Evolutionary conservation across 1,140 invertebrate species (phyloP).

Genomic region (Myzus persicae): DNA sequence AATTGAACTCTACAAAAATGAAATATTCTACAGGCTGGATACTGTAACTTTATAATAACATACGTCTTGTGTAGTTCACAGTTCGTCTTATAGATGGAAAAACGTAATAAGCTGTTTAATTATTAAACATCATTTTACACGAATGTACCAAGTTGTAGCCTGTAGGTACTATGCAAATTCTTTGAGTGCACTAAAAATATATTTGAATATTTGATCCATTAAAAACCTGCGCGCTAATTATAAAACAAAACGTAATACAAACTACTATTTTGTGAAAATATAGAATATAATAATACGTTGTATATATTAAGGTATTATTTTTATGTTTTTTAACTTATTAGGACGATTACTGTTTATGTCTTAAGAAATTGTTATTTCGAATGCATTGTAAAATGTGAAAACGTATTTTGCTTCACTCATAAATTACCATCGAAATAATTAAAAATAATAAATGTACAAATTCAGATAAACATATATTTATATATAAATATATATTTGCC

Average conservation of each 20-base stretch:
- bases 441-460: background rate
- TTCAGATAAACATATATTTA: background rate
- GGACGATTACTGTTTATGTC: background rate
- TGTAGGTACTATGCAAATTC: background rate
- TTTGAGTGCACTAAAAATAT: background rate
- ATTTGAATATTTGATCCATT: background rate
- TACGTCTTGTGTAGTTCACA: background rate
- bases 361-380: background rate
- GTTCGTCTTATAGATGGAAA: background rate
- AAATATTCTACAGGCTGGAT: background rate
- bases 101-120: background rate
- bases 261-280: background rate
- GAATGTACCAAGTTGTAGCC: background rate
- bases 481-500: background rate
- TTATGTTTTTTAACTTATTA: background rate
- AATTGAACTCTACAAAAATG: background rate
- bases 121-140: background rate
- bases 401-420: background rate
- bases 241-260: background rate
- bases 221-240: background rate
- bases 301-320: background rate
- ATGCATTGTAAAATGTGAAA: background rate
- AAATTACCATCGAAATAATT: slow-evolving; percentile 4
- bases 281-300: background rate
- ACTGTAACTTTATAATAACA: background rate